Conservation (phyloP, 2,113 vertebrate genomes). For the Megatriorchis doriae region DNA sequence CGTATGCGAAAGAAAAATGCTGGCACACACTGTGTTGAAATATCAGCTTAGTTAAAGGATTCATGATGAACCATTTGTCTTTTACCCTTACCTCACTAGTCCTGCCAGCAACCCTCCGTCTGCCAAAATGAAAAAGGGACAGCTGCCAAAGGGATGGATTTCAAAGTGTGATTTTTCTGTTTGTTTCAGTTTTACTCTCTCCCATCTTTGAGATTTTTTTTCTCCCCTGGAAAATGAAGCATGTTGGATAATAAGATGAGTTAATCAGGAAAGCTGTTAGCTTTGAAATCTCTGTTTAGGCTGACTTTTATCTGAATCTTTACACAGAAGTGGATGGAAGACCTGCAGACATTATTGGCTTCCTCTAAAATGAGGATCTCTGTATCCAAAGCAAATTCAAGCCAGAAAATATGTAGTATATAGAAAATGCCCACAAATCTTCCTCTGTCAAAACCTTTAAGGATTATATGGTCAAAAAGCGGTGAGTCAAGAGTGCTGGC, state of each 20-base stretch:
- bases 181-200: conserved; percentile 24
- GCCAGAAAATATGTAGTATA: not conserved
- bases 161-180: conserved; percentile 24
- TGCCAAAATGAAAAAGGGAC: conserved; percentile 59
- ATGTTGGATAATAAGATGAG: not conserved
- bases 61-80: conserved; percentile 67
- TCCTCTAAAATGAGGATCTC: not conserved
- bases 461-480: not conserved
- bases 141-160: conserved; percentile 54
- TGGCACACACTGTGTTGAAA: conserved; percentile 60
- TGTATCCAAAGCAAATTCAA: not conserved
- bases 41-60: conserved; percentile 69
- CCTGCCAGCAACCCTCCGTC: conserved; percentile 37
- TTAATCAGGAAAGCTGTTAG: conserved; percentile 25
- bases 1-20: conserved; percentile 42
- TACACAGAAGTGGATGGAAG: not conserved
- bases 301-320: not conserved
- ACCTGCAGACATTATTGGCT: not conserved
- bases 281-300: not conserved
- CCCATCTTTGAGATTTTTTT: not conserved
- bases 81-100: conserved; percentile 60
- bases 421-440: not conserved
- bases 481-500: accelerated
- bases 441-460: not conserved
- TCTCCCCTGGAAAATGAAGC: not conserved